Base-by-base conservation (phyloP, 2,888 invertebrate species). In the Pristionchus japonicus region DNA sequence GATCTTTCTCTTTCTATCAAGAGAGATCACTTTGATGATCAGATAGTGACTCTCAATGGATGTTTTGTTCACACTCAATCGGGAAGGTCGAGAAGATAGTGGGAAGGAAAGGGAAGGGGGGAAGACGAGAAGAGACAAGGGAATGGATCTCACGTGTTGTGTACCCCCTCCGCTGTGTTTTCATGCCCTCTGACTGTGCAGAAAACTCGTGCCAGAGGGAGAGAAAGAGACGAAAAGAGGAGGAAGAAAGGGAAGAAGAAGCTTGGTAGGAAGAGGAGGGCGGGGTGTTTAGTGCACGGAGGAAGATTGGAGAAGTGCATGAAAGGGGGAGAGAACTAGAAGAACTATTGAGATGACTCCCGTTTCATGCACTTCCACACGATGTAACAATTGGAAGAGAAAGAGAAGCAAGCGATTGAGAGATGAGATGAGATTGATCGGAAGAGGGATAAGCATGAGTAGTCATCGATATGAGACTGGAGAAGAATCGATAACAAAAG, bases 121-220 rank as follows among this genome's bases (percentile, higher is more conserved):
- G 77, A 20, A 43, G 77, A 34, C 20, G 47, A 77, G 43, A 43
- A n/a, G 6, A 27, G 82, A 52, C n/a, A n/a, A n/a, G n/a, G n/a
- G n/a, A n/a, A n/a, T n/a, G n/a, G n/a, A 82, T 40, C 74, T 74
- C 74, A 74, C 74, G 74, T 74, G 74, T 74, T 74, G 23, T 74
- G 40, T 43, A 74, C 74, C 20, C 11, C 34, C 70, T 34, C 17
- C 43, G 15, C 74, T n/a, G 1, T 74, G 74, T 74, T 74, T 74
- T 74, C 74, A 40, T 40, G 40, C 74, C 40, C 74, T 74, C 74
- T 74, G 7, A 27, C 40, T 6, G 40, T 74, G 74, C 74, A 74
- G 23, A 40, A 74, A 74, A 40, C 74, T 74, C 43, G 74, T 74
- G 43, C 11, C 74, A 40, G 37, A 40, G 40, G 43, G 67, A 34